These are phyloP conservation scores for Barypeithes pellucidus DNA, from an alignment of 2,888 invertebrate species.

Conservation along the genomic window DNA sequence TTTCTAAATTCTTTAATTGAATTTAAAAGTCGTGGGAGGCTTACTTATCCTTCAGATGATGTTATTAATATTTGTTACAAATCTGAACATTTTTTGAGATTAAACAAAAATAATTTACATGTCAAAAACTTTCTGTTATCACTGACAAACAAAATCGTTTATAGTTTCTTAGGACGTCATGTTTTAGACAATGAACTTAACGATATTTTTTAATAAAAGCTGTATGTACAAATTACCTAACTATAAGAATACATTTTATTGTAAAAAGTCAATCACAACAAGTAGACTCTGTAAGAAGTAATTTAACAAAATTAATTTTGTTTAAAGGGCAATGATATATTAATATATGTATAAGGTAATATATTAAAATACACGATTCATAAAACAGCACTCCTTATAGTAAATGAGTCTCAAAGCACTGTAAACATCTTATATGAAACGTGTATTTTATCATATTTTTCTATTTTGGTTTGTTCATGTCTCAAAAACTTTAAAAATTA, in stretches of 20 bases:
- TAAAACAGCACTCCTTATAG: no score
- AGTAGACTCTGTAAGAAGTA: background rate
- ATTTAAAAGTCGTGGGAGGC: slow-evolving; percentile 28
- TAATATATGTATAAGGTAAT: no score
- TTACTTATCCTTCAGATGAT: slow-evolving; percentile 39
- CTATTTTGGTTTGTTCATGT: no score
- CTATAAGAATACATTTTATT: background rate
- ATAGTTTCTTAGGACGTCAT: background rate
- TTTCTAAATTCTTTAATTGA: slow-evolving; percentile 30
- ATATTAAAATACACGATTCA: no score
- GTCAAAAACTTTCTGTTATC: background rate
- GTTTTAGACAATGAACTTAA: background rate
- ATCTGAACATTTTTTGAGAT: slow-evolving; percentile 3
- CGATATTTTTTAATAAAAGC: background rate
- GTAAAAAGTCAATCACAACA: background rate
- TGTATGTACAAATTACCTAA: background rate
- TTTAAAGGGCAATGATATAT: background rate
- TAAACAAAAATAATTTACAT: background rate
- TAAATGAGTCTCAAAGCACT: no score
- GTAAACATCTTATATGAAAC: no score
- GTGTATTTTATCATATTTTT: no score
- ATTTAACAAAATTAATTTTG: background rate
- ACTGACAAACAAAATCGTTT: background rate
- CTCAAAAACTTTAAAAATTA: no score
- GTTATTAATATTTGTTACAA: slow-evolving; percentile 32